A percentile compares a stretch with the other conserved stretches of the same genome.
These are phyloP conservation scores for Leptodirus hochenwartii DNA, from an alignment of 2,888 invertebrate species.

Conservation along the genomic window DNA sequence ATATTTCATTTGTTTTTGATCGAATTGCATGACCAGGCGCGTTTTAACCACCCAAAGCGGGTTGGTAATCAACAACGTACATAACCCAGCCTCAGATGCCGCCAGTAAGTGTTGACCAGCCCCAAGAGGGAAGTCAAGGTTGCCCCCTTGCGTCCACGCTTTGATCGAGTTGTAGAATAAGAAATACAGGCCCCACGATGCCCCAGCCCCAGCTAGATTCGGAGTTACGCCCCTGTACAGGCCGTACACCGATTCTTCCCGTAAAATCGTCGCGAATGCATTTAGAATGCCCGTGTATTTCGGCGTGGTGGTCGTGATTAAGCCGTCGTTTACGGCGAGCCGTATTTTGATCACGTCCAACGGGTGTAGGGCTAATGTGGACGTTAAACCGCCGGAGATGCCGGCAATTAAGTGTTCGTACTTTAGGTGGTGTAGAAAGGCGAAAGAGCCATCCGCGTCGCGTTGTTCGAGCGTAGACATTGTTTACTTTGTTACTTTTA, in stretches of 20 bases:
- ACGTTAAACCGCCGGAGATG: constrained; percentile 84
- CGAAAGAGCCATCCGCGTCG: too few species aligned
- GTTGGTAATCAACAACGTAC: constrained; percentile 84
- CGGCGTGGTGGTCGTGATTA: constrained; percentile 51
- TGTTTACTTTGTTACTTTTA: too few species aligned
- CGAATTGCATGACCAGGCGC: background rate
- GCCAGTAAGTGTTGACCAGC: constrained; percentile 75
- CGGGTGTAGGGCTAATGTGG: constrained; percentile 86
- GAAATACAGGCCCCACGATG: constrained; percentile 98
- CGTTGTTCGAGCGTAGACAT: too few species aligned
- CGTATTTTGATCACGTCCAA: constrained; percentile 95
- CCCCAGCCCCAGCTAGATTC: constrained; percentile 89
- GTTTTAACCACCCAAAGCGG: constrained; percentile 99
- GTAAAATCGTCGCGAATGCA: constrained; percentile 69
- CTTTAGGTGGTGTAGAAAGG: constrained; percentile 50
- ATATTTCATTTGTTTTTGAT: constrained; percentile 35
- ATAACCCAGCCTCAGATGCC: constrained; percentile 75
- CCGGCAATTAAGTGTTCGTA: constrained; percentile 94
- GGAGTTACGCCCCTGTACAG: constrained; percentile 95
- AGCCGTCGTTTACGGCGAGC: constrained; percentile 95
- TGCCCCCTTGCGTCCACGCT: constrained; percentile 72
- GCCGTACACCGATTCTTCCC: constrained; percentile 70
- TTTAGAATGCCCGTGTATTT: constrained; percentile 69
- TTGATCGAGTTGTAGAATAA: constrained; percentile 90
- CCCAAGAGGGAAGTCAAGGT: constrained; percentile 58